phyloP scores from a whole-genome alignment of 2,888 invertebrate genomes.

The Chromoteleia sp. region DNA sequence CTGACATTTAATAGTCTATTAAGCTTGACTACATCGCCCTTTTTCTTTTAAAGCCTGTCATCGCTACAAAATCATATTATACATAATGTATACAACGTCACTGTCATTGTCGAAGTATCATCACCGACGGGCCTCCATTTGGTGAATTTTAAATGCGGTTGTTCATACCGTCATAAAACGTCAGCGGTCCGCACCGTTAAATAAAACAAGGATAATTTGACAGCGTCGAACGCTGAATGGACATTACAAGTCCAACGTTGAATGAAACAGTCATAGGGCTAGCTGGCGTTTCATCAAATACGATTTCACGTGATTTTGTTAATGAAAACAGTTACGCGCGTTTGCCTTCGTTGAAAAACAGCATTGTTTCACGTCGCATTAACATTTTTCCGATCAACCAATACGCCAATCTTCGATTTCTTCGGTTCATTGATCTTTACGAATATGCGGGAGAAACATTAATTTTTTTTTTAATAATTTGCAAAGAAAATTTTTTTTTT shows the following conservation, averaged over 20 bases:
- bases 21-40: conserved; percentile 29
- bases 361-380: conserved; percentile 17
- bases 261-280: conserved; percentile 29
- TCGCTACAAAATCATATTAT: conserved; percentile 50
- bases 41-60: conserved; percentile 44
- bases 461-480: too few relatives aligned
- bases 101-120: conserved; percentile 62
- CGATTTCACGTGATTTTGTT: conserved; percentile 55
- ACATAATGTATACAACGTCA: conserved; percentile 59
- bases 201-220: conserved; percentile 64
- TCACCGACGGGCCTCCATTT: conserved; percentile 36
- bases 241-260: conserved; percentile 50
- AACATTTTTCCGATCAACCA: conserved; percentile 28
- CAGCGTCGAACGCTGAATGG: conserved; percentile 52
- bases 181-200: conserved; percentile 62
- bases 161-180: conserved; percentile 60
- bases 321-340: conserved; percentile 53
- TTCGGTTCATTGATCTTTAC: not conserved
- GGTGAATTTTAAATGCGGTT: conserved; percentile 60
- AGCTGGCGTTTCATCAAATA: conserved; percentile 41
- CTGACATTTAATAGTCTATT: conserved; percentile 43
- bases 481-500: too few relatives aligned
- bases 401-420: conserved; percentile 27
- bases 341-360: conserved; percentile 40
- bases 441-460: too few relatives aligned